phyloP scores from a whole-genome alignment of 2,888 invertebrate species.

The Lochmaea capreae region DNA sequence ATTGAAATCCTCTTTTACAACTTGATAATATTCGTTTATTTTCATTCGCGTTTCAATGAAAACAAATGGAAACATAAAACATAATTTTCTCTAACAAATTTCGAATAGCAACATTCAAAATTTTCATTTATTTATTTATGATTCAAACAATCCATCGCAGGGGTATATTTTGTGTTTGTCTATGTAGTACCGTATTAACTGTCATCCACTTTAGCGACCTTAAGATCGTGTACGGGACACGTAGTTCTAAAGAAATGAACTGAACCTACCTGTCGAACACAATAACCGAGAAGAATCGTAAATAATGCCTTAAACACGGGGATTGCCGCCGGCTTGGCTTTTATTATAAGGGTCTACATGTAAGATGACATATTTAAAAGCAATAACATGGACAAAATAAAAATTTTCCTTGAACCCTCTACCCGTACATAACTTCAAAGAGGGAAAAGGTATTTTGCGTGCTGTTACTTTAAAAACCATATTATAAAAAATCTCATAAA shows the following conservation, averaged over 20 bases:
- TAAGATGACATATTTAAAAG: constrained; percentile 31
- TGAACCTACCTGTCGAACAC: constrained; percentile 23
- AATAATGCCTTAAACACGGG: constrained; percentile 35
- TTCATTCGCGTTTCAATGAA: too few relatives aligned
- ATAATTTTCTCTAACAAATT: not conserved
- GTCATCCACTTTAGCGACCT: not conserved
- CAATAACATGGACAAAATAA: constrained; percentile 14
- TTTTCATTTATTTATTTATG: not conserved
- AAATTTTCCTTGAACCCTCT: not conserved
- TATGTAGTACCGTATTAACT: not conserved
- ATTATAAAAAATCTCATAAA: not conserved
- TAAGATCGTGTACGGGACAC: constrained; percentile 15
- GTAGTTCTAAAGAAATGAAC: constrained; percentile 25
- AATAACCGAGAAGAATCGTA: constrained; percentile 36
- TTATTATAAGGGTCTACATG: constrained; percentile 35
- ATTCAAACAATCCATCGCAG: not conserved
- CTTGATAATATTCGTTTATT: too few relatives aligned
- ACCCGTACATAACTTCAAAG: not conserved
- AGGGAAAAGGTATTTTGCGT: not conserved
- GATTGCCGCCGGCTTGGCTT: constrained; percentile 37
- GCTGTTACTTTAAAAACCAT: not conserved
- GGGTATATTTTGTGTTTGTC: not conserved
- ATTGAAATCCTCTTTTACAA: too few relatives aligned
- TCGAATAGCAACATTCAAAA: not conserved
- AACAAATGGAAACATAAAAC: too few relatives aligned